Evolutionary conservation across 2,888 invertebrate species (phyloP), one percentile per base, ranked within the genome.

Genomic region (Calliopum simillimum): DNA sequence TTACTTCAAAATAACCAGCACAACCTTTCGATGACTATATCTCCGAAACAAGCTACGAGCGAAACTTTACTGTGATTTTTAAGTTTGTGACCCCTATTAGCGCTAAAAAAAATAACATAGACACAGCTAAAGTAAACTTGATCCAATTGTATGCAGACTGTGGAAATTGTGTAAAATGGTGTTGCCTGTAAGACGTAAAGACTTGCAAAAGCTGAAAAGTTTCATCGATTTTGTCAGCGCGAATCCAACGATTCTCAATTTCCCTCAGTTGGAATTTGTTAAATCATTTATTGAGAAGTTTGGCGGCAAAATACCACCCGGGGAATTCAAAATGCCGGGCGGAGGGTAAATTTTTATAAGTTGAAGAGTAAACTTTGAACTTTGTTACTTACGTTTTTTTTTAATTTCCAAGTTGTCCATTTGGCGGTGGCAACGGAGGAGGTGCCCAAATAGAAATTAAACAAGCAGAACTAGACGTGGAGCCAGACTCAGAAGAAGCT

Each of bases 191-290:
- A 88, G 87, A 79, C 87, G 88, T 76, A 91, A 91, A 71, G 91
- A 93, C 85, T 84, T 95, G 76, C 82, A 84, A 47, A 90, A 92
- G 83, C 87, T 97, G 76, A 90, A 93, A 85, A 84, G 87, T 47
- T 95, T 97, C 82, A 88, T 95, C 72, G 88, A 89, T 33, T 80
- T 92, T 71, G 93, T 94, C 81, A 89, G 90, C 78, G 78, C 81
- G 25, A 89, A 93, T 80, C 94, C 96, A 5, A 88, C 89, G 69
- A 83, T 96, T 43, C 85, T 98, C 25, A 91, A 95, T 81, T 83
- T 89, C 74, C 93, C 94, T 1, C 91, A 94, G 77, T 86, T 97
- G 70, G 82, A 84, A 8, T 97, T 97, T 84, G 93, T 96, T 79
- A 94, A 92, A 84, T 89, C 92, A 13, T 96, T 93, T 79, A 87